Percentiles rank a stretch among this genome's conserved stretches.
Evolutionary conservation across 37 sponge, comb jelly and placozoan genomes (phyloP).

Genomic region (Corticium candelabrum): DNA sequence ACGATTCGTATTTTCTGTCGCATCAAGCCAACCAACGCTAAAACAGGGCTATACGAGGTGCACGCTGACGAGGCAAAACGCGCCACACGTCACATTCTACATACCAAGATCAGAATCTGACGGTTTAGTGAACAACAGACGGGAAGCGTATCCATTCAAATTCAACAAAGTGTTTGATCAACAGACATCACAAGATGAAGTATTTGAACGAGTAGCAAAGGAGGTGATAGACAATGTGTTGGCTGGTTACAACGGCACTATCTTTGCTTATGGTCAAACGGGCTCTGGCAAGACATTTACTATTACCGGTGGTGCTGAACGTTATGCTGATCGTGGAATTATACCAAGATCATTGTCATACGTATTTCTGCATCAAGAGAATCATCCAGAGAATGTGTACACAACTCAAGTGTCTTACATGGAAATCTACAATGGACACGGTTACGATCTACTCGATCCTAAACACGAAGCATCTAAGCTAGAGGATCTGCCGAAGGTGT

Average conservation of each 20-base stretch:
- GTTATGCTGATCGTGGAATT: slow-evolving; percentile 75
- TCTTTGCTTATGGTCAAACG: slow-evolving; percentile 99
- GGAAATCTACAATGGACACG: slow-evolving; percentile 94
- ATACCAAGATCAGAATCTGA: slow-evolving; percentile 66
- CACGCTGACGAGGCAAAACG: too few relatives aligned
- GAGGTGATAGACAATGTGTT: slow-evolving; percentile 52
- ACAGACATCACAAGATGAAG: slow-evolving; percentile 65
- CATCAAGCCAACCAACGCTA: slow-evolving; percentile 62
- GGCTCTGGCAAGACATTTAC: slow-evolving; percentile 95
- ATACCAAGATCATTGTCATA: slow-evolving; percentile 79
- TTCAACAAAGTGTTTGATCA: slow-evolving; percentile 79
- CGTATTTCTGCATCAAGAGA: slow-evolving; percentile 11
- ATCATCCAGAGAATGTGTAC: slow-evolving; percentile 56
- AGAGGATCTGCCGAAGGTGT: slow-evolving; percentile 80
- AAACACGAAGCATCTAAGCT: slow-evolving; percentile 76
- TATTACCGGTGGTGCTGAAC: slow-evolving; percentile 64
- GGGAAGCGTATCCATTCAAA: slow-evolving; percentile 74
- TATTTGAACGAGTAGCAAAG: slow-evolving; percentile 71
- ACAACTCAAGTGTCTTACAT: slow-evolving; percentile 91
- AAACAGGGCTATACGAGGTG: slow-evolving; percentile 55
- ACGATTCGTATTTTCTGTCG: slow-evolving; percentile 61
- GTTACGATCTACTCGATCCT: slow-evolving; percentile 91
- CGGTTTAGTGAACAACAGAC: slow-evolving; percentile 92
- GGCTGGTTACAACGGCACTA: slow-evolving; percentile 96
- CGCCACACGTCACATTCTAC: slow-evolving; percentile 41